Evolutionary conservation across 2,113 vertebrate genomes (phyloP), one percentile per base, ranked within the genome.

Genomic region (Aleadryas rufinucha): DNA sequence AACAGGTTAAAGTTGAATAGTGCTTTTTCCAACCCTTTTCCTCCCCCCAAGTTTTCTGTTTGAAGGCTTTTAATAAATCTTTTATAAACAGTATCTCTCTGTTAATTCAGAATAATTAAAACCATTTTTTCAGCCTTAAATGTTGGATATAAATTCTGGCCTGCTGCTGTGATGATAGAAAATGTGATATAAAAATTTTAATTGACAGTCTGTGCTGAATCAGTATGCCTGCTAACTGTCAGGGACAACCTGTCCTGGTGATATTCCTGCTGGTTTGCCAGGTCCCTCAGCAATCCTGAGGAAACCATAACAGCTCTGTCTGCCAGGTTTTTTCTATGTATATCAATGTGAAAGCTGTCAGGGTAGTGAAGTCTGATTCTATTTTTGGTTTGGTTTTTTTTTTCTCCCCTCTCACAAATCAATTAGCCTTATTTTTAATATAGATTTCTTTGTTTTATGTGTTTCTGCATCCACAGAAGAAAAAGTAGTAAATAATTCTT

Each of bases 121-220:
- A 30, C 6, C 1, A 6, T 20, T 80, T 84, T n/a, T 89, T 65
- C 59, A 30, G 11, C 83, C 19, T 60, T 88, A 79, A 60, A 39
- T 80, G 30, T 11, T 83, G 77, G 30, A 57, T 87, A 91, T 89
- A 8, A 83, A 2, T 85, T 90, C 53, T 83, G 63, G 5, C 45
- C 81, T 96, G 65, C 61, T 82, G 66, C n/a, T 90, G n/a, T 45
- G 64, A 70, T 78, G 72, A 56, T 31, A 72, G 63, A 72, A 92
- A 91, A 87, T 83, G 30, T 47, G 37, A 72, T 87, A 47, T 21
- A 65, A 95, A 76, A 63, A 61, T 83, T 94, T 95, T 95, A 94
- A 63, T 74, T 72, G 87, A 54, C 71, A 72, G 33, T 37, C 66
- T 42, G 35, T 68, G n/a, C 56, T 64, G 57, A 93, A 87, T 88